Conservation (phyloP, 2,797 vertebrate species). For the Catharus ustulatus region DNA sequence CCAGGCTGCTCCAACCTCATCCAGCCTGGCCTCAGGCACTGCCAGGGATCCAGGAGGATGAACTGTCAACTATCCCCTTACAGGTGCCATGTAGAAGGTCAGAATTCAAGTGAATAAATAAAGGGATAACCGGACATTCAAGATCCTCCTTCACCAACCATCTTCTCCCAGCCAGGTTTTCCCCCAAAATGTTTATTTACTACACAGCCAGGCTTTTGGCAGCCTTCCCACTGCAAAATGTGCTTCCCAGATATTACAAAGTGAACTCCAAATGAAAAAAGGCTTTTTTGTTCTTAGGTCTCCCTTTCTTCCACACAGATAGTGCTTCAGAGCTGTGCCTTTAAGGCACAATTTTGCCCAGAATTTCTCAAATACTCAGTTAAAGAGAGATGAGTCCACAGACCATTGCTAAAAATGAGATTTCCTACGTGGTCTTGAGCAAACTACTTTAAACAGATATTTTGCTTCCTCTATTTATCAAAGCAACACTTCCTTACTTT, state of each 20-base stretch:
- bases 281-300: background rate
- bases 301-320: background rate
- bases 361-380: background rate
- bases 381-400: background rate
- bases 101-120: background rate
- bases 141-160: background rate
- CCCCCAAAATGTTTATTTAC: constrained; percentile 62
- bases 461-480: background rate
- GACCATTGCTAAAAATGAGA: background rate
- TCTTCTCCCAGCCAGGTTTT: constrained; percentile 24
- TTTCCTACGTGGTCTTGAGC: background rate
- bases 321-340: background rate
- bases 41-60: background rate
- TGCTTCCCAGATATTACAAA: constrained; percentile 58
- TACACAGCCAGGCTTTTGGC: constrained; percentile 57
- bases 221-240: constrained; percentile 53
- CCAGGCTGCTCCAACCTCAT: accelerated
- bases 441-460: background rate
- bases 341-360: constrained; percentile 4
- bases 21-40: background rate
- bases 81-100: accelerated
- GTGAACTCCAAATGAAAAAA: background rate
- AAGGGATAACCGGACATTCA: background rate
- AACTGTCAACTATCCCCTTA: background rate
- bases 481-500: background rate